A percentile compares a stretch with the other conserved stretches of the same genome.
These are phyloP conservation scores for Halocynthia aurantium DNA, from an alignment of 23 tunicate genomes.

Conservation along the genomic window DNA sequence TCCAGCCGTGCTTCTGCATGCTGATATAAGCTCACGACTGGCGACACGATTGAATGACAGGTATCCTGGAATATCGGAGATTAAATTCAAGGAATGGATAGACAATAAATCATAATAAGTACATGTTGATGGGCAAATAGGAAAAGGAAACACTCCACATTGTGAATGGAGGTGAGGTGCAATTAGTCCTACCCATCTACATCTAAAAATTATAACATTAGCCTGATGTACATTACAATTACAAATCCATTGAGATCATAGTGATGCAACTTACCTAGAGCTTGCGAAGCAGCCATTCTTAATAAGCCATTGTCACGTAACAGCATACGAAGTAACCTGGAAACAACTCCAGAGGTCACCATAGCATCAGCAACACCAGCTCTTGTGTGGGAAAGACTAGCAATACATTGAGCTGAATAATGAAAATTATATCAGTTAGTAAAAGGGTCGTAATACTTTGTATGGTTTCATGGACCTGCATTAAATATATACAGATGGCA, in stretches of 20 bases:
- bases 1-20: slow-evolving; percentile 41
- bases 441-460: no score
- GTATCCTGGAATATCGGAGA: slow-evolving; percentile 33
- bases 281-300: slow-evolving; percentile 50
- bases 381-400: slow-evolving; percentile 65
- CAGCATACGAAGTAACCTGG: slow-evolving; percentile 29
- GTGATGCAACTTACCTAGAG: slow-evolving; percentile 35
- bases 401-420: slow-evolving; percentile 53
- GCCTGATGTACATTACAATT: no score
- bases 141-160: no score
- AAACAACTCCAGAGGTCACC: slow-evolving; percentile 71
- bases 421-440: no score
- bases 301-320: slow-evolving; percentile 29
- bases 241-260: background rate
- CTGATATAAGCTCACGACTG: slow-evolving; percentile 62
- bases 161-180: no score
- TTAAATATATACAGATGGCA: no score
- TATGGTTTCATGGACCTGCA: no score
- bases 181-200: no score
- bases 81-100: background rate
- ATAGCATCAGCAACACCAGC: slow-evolving; percentile 81
- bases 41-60: slow-evolving; percentile 81
- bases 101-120: background rate
- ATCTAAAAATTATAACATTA: no score
- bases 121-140: background rate